phyloP scores from a whole-genome alignment of 2,797 vertebrate species.

The Remorina albescens region DNA sequence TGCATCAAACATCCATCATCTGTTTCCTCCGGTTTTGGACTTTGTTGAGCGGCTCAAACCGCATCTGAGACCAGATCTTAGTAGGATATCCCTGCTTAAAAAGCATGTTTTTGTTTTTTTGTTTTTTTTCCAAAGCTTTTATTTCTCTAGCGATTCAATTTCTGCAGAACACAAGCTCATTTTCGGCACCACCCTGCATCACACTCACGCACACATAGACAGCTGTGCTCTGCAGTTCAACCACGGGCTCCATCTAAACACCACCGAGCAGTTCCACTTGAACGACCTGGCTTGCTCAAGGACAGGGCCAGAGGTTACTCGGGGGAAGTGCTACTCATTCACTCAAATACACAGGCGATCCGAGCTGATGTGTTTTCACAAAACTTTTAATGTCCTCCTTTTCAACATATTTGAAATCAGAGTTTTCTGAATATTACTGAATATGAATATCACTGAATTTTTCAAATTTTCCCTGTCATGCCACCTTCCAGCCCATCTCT shows the following conservation, averaged over 20 bases:
- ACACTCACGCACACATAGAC: slow-evolving; percentile 37
- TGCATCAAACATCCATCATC: slow-evolving; percentile 54
- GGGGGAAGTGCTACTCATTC: slow-evolving; percentile 39
- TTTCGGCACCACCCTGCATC: slow-evolving; percentile 42
- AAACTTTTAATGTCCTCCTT: slow-evolving; percentile 7
- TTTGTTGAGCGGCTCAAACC: slow-evolving; percentile 47
- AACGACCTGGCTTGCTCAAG: slow-evolving; percentile 62
- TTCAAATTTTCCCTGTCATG: background rate
- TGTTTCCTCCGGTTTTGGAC: slow-evolving; percentile 35
- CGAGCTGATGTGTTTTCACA: slow-evolving; percentile 21
- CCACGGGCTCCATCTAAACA: slow-evolving; percentile 55
- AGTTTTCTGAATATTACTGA: background rate
- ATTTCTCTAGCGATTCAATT: slow-evolving; percentile 50
- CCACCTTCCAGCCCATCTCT: background rate
- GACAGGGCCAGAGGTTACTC: slow-evolving; percentile 42
- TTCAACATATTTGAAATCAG: background rate
- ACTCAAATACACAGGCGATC: slow-evolving; percentile 33
- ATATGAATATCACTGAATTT: background rate
- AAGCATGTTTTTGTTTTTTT: slow-evolving; percentile 28
- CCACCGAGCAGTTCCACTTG: slow-evolving; percentile 48
- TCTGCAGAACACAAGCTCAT: slow-evolving; percentile 48
- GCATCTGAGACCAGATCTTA: slow-evolving; percentile 41
- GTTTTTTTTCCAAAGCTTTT: slow-evolving; percentile 23
- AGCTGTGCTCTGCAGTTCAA: slow-evolving; percentile 49
- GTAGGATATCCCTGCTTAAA: slow-evolving; percentile 46